These are phyloP conservation scores for Micronisus gabar DNA, from an alignment of 2,113 vertebrate species.

Conservation along the genomic window DNA sequence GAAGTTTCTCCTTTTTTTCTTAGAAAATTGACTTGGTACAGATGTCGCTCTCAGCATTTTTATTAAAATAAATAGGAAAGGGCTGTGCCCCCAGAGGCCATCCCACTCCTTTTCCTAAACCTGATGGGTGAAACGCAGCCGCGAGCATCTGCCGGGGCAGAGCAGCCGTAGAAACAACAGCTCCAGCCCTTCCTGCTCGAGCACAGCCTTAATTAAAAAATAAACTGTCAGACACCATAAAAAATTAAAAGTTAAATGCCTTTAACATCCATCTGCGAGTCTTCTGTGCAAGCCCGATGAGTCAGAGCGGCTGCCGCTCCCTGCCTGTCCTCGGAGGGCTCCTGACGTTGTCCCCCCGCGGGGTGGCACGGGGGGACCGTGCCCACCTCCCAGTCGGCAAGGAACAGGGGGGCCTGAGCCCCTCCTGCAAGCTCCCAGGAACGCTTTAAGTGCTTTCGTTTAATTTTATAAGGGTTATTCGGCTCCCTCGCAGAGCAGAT, in stretches of 20 bases:
- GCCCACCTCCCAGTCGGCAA: fast-evolving
- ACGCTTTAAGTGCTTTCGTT: neutral
- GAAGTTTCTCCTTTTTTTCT: neutral
- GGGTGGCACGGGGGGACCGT: neutral
- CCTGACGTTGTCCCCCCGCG: fast-evolving
- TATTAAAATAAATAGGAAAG: neutral
- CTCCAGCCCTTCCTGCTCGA: neutral
- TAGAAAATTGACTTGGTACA: neutral
- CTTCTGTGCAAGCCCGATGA: neutral
- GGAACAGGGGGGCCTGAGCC: neutral
- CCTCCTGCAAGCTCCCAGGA: neutral
- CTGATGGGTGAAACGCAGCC: neutral
- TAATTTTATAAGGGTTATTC: neutral
- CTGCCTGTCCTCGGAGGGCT: neutral
- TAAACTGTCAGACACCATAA: neutral
- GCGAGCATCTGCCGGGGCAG: neutral
- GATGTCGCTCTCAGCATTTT: neutral
- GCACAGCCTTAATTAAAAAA: neutral
- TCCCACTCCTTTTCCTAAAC: neutral
- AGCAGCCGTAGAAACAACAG: neutral
- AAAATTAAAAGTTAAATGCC: neutral
- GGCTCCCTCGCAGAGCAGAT: neutral
- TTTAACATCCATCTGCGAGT: neutral
- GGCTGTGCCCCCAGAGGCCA: neutral
- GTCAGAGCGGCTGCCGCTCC: neutral